phyloP scores from a whole-genome alignment of 2,797 vertebrate genomes.

The Nyctalus aviator region DNA sequence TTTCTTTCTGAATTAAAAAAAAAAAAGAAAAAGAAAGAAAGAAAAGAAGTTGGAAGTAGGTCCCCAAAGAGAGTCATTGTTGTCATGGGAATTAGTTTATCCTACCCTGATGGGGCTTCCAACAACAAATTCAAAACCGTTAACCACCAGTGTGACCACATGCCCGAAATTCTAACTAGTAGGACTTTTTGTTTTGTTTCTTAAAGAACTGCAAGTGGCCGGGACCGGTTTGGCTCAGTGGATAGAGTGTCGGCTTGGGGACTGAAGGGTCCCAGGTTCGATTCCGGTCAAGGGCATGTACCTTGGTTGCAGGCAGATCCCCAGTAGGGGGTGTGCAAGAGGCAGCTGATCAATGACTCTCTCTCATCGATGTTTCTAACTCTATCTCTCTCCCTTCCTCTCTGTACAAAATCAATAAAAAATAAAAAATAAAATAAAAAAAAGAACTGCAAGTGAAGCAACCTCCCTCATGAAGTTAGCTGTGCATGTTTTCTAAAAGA shows the following conservation, averaged over 20 bases:
- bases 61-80: neutral
- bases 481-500: slow-evolving; percentile 9
- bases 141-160: neutral
- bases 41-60: neutral
- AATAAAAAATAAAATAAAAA: too few relatives aligned
- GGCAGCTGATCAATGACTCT: too few relatives aligned
- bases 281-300: too few relatives aligned
- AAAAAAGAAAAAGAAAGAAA: neutral
- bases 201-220: neutral
- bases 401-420: too few relatives aligned
- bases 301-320: too few relatives aligned
- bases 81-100: slow-evolving; percentile 15
- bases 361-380: too few relatives aligned
- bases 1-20: neutral
- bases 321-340: too few relatives aligned
- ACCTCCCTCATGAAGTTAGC: neutral
- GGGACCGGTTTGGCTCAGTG: too few relatives aligned
- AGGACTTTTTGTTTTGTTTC: neutral
- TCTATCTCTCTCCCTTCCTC: too few relatives aligned
- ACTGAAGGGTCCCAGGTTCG: too few relatives aligned
- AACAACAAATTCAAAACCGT: neutral
- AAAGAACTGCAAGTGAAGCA: neutral
- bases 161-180: neutral
- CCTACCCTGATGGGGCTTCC: neutral
- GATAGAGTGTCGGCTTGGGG: too few relatives aligned